Percentiles rank a stretch among this genome's conserved stretches.
phyloP scores from a whole-genome alignment of 2,113 vertebrate genomes.

The Tiliqua scincoides region DNA sequence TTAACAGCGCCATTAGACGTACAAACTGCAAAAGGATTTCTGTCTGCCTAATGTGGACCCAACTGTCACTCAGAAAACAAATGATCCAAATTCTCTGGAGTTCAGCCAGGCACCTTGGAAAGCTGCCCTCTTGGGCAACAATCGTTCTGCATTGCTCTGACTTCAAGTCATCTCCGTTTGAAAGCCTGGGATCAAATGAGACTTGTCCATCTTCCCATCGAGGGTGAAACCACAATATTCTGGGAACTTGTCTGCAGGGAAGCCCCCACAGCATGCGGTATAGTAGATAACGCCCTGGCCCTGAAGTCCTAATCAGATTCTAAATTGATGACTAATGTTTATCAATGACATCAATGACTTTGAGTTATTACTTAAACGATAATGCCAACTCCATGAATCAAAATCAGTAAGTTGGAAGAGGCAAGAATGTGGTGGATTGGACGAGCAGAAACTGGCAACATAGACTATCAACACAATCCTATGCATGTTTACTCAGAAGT shows the following conservation, averaged over 20 bases:
- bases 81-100: slow-evolving; percentile 26
- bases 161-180: slow-evolving; percentile 4
- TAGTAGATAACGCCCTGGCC: rapidly evolving
- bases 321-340: neutral
- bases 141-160: neutral
- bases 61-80: neutral
- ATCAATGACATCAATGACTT: too few relatives aligned
- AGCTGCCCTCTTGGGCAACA: slow-evolving; percentile 16
- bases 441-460: neutral
- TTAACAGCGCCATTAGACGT: neutral
- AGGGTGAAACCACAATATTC: slow-evolving; percentile 6
- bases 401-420: neutral
- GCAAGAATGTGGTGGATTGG: neutral
- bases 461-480: neutral
- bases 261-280: neutral
- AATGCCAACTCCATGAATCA: neutral
- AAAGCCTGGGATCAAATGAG: neutral
- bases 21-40: neutral
- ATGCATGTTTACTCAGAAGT: too few relatives aligned
- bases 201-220: slow-evolving; percentile 3
- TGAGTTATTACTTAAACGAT: neutral
- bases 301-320: neutral
- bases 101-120: neutral
- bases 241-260: neutral
- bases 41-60: neutral